Base-by-base conservation (phyloP, 1,140 invertebrate species). In the Cylas formicarius region DNA sequence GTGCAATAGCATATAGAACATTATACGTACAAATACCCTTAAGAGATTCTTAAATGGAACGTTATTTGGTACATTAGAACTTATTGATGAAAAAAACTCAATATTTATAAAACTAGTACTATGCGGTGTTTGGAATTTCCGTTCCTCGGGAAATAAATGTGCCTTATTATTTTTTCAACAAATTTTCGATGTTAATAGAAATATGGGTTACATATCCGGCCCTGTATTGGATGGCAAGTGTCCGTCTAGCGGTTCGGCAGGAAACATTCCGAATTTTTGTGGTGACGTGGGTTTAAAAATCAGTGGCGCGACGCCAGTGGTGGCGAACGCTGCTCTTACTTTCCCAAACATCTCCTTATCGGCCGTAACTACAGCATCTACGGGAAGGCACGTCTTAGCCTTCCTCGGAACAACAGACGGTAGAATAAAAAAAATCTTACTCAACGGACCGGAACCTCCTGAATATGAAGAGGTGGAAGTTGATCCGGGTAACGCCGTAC, bases 131-230 rank as follows among this genome's bases (percentile, higher is more conserved):
- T n/a, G n/a, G n/a, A n/a, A n/a, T n/a, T n/a, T n/a, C n/a, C n/a
- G n/a, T n/a, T n/a, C n/a, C n/a, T n/a, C n/a, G n/a, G n/a, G n/a
- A n/a, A n/a, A n/a, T n/a, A n/a, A n/a, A n/a, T n/a, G n/a, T n/a
- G n/a, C n/a, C n/a, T n/a, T n/a, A n/a, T n/a, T n/a, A n/a, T n/a
- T n/a, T n/a, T n/a, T n/a, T n/a, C n/a, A n/a, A n/a, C n/a, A n/a
- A n/a, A n/a, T n/a, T n/a, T n/a, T n/a, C n/a, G n/a, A n/a, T n/a
- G n/a, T n/a, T n/a, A n/a, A n/a, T 26, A 46, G 91, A 29, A 92
- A 92, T 59, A 88, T 95, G 80, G 87, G 85, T 13, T 93, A 94
- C 63, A 85, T 95, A 57, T 93, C 90, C 42, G 91, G 91, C 3
- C 82, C 85, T 54, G 90, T 91, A 55, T 78, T 84, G 52, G 86